Evolutionary conservation across 2,113 vertebrate species (phyloP), one percentile per base, ranked within the genome.

Genomic region (Nibea coibor): DNA sequence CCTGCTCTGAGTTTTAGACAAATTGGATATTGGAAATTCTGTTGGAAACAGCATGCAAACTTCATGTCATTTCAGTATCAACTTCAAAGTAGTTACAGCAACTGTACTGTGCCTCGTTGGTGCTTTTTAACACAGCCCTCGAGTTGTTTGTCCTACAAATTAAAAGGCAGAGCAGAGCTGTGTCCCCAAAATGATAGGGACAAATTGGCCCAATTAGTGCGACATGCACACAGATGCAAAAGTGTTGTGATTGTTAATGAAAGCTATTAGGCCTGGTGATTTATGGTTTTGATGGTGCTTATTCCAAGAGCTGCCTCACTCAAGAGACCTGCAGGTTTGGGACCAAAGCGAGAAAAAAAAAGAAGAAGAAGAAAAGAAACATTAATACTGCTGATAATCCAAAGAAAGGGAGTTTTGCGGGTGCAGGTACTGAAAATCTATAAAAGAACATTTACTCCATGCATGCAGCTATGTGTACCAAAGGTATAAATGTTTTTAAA

Each of bases 201-300:
- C 90, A 93, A 94, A 94, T 94, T 91, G 87, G 72, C 64, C 68
- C 90, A 95, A 94, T 95, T 94, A 95, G 70, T 63, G 63, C 28
- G 51, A 93, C 91, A 93, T 88, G 91, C 91, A 86, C 92, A 89
- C 91, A 92, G 90, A 92, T 90, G 90, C 91, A 91, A 81, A 89
- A 89, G 73, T 83, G 87, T 91, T 91, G 92, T 87, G 88, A 91
- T 92, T 91, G 88, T 94, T 93, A 94, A 95, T 93, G 90, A 90
- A 91, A 88, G 89, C 90, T 82, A 92, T 93, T 95, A 93, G 80
- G 85, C 81, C 67, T 31, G 11, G 72, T 90, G 91, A 94, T 91
- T 93, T 90, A 95, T 92, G 66, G 63, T 86, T 89, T 71, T 86
- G 70, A 89, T 69, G 59, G 45, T 75, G 80, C 86, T 72, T 66